Conservation (phyloP, 2,113 vertebrate genomes). For the Tachycineta bicolor region DNA sequence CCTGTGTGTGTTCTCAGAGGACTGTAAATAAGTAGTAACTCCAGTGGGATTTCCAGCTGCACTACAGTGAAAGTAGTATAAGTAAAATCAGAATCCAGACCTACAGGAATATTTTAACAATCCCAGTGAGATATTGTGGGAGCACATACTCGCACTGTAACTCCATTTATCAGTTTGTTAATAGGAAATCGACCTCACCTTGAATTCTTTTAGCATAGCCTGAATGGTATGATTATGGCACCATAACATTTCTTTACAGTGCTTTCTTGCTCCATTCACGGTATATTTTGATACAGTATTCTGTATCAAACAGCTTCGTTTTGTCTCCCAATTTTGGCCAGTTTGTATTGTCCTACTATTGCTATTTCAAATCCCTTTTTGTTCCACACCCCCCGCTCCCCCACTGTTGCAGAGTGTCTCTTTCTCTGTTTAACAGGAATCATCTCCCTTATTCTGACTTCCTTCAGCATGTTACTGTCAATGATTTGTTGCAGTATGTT, state of each 20-base stretch:
- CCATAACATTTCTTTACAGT: background rate
- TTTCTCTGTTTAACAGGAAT: slow-evolving; percentile 2
- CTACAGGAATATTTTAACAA: background rate
- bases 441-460: background rate
- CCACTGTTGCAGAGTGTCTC: background rate
- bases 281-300: background rate
- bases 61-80: background rate
- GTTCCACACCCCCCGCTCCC: background rate
- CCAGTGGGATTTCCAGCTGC: background rate
- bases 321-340: background rate
- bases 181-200: background rate
- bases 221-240: background rate
- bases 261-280: background rate
- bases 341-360: background rate
- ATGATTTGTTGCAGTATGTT: background rate
- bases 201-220: background rate
- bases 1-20: background rate
- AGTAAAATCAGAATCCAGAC: background rate
- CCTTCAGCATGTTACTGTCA: background rate
- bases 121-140: background rate
- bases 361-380: background rate
- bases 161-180: background rate
- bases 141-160: background rate
- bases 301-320: background rate
- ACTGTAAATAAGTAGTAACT: background rate